These are phyloP conservation scores for Creontiades dilutus DNA, from an alignment of 2,888 invertebrate species.

Conservation along the genomic window DNA sequence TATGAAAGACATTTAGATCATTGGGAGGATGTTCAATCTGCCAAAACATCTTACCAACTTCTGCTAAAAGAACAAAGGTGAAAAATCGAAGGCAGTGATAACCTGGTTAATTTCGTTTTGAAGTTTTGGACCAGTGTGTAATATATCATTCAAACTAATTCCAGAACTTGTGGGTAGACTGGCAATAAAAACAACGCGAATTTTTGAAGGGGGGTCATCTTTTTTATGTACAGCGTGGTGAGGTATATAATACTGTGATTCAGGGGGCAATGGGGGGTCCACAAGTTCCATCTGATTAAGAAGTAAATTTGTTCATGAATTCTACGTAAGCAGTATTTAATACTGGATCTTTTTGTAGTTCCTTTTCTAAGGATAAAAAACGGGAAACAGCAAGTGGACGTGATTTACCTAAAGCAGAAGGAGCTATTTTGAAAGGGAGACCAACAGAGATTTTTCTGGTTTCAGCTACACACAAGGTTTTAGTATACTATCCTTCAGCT, in stretches of 20 bases:
- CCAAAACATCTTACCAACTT: constrained; percentile 35
- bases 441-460: too few relatives aligned
- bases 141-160: constrained; percentile 66
- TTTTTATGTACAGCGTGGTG: not conserved
- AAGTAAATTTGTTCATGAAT: too few relatives aligned
- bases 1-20: not conserved
- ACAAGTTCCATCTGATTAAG: not conserved
- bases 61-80: not conserved
- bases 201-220: constrained; percentile 37
- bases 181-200: constrained; percentile 62
- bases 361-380: not conserved
- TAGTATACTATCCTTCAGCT: too few relatives aligned
- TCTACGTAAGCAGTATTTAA: not conserved
- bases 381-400: not conserved
- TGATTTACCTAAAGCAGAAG: not conserved
- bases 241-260: not conserved
- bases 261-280: not conserved
- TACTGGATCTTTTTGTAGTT: not conserved
- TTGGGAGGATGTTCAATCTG: constrained; percentile 19
- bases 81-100: not conserved
- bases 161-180: not conserved
- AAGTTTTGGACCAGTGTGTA: constrained; percentile 47
- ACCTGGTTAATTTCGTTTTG: constrained; percentile 23
- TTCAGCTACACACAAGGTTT: too few relatives aligned
- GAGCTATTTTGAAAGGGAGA: too few relatives aligned